Conservation (phyloP, 2,113 vertebrate genomes). For the Sylvietta virens region DNA sequence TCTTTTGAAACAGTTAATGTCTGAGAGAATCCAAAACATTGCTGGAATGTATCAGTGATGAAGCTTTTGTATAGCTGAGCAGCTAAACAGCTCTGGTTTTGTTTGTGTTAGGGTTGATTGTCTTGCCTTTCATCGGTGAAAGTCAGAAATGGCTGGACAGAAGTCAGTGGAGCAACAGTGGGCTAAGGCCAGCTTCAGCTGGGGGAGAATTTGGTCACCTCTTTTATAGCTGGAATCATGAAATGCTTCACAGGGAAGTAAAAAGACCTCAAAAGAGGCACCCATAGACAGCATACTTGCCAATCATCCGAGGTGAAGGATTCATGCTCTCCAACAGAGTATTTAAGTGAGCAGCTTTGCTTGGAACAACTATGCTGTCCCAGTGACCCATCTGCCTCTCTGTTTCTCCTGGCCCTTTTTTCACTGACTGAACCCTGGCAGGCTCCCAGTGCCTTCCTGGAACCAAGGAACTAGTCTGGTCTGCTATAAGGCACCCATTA, state of each 20-base stretch:
- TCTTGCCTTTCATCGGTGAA: background rate
- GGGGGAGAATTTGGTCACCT: background rate
- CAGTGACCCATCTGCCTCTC: background rate
- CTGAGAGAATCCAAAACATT: conserved; percentile 48
- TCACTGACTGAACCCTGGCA: background rate
- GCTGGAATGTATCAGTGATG: conserved; percentile 39
- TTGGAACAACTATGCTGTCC: background rate
- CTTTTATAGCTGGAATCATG: background rate
- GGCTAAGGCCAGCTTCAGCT: background rate
- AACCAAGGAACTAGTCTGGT: background rate
- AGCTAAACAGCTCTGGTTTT: conserved; percentile 31
- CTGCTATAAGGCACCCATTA: background rate
- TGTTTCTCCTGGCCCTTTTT: background rate
- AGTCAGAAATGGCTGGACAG: background rate
- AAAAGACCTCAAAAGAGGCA: background rate
- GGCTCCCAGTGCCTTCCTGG: background rate
- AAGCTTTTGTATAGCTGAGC: conserved; percentile 25
- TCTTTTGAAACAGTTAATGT: conserved; percentile 57
- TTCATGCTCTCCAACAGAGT: background rate
- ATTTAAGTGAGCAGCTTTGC: background rate
- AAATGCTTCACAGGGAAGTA: background rate
- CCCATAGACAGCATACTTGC: background rate
- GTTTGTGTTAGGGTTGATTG: conserved; percentile 39
- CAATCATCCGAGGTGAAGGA: background rate
- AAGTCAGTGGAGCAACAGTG: background rate